Conservation (phyloP, 2,888 invertebrate species). For the Habroteleia sp. region DNA sequence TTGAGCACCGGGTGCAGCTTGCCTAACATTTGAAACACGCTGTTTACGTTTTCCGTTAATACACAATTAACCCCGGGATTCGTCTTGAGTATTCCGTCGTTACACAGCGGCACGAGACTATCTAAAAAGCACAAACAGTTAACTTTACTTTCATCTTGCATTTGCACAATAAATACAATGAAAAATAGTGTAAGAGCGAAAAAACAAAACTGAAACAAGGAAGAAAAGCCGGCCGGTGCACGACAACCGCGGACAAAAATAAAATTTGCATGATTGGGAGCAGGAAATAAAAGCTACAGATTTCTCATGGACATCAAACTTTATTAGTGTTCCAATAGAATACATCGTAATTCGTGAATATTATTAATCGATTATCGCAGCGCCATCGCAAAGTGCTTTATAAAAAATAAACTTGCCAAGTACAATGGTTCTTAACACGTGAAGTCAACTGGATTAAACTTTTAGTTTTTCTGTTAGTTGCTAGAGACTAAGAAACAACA, state of each 20-base stretch:
- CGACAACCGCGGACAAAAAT: too few relatives aligned
- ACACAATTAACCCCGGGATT: conserved; percentile 86
- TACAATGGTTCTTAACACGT: conserved; percentile 15
- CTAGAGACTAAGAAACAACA: conserved; percentile 9
- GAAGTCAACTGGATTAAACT: conserved; percentile 9
- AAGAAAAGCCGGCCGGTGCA: too few relatives aligned
- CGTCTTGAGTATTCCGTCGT: conserved; percentile 80
- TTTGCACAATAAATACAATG: neutral
- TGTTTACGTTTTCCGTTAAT: conserved; percentile 83
- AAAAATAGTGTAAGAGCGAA: neutral
- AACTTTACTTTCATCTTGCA: too few relatives aligned
- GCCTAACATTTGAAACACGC: conserved; percentile 85
- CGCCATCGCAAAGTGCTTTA: neutral
- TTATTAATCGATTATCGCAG: conserved; percentile 5
- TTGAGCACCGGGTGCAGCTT: conserved; percentile 86
- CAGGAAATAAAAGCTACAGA: conserved; percentile 58
- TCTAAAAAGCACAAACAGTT: conserved; percentile 77
- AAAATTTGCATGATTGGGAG: conserved; percentile 20
- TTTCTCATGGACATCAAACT: conserved; percentile 37
- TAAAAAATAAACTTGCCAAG: conserved; percentile 32
- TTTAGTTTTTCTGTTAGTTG: conserved; percentile 4
- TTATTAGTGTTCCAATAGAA: conserved; percentile 49
- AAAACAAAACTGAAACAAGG: conserved; percentile 3
- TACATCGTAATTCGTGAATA: conserved; percentile 18
- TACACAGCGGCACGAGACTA: conserved; percentile 83